Conservation (phyloP, 1,140 invertebrate genomes). For the Microplitis mediator region DNA sequence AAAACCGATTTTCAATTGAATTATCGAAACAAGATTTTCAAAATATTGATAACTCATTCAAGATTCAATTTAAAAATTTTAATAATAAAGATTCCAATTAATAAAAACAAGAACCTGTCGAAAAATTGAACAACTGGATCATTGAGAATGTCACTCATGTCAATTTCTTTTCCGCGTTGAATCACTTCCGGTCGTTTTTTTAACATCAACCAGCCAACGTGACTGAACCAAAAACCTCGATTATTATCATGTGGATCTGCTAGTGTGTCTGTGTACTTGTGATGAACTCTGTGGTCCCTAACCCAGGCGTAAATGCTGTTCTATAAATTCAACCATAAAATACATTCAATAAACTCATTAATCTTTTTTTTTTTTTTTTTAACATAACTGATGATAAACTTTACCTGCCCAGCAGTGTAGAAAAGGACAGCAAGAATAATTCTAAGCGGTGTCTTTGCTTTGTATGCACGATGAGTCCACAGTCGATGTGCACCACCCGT, state of each 20-base stretch:
- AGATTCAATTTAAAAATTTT: neutral
- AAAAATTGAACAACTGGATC: constrained; percentile 80
- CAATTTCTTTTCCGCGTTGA: constrained; percentile 72
- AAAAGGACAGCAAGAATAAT: constrained; percentile 73
- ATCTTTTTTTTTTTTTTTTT: too few relatives aligned
- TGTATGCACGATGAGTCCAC: constrained; percentile 84
- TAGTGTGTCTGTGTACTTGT: constrained; percentile 88
- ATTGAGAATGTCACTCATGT: constrained; percentile 76
- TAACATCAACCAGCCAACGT: constrained; percentile 88
- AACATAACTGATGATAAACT: neutral
- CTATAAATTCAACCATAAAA: constrained; percentile 37
- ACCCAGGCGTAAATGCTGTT: constrained; percentile 74
- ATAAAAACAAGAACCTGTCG: constrained; percentile 43
- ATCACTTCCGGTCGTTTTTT: constrained; percentile 84
- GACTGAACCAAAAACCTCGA: constrained; percentile 91
- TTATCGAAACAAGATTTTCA: neutral
- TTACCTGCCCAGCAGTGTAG: constrained; percentile 76
- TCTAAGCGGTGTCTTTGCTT: constrained; percentile 76
- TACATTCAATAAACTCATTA: too few relatives aligned
- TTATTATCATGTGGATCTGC: constrained; percentile 89
- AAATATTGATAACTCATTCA: constrained; percentile 28
- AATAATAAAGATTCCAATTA: neutral
- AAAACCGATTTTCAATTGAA: too few relatives aligned
- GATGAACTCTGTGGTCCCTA: constrained; percentile 85
- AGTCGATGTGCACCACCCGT: constrained; percentile 76